phyloP scores from a whole-genome alignment of 1,140 invertebrate genomes.

The Latrodectus geometricus region DNA sequence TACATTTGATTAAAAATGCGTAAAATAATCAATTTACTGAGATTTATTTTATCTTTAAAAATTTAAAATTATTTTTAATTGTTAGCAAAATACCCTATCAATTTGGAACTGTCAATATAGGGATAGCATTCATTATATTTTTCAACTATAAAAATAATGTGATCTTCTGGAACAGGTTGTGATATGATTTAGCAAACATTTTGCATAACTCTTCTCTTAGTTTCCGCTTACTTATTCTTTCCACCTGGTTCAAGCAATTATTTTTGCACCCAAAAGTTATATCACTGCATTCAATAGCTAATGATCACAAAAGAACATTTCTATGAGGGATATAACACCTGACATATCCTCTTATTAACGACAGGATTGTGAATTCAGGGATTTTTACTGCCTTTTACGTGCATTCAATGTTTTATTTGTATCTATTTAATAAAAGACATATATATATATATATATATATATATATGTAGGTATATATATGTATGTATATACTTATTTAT shows the following conservation, averaged over 20 bases:
- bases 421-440: constrained; percentile 47
- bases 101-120: too few species aligned
- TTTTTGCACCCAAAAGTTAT: not conserved
- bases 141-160: not conserved
- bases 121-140: not conserved
- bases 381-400: constrained; percentile 41
- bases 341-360: constrained; percentile 12
- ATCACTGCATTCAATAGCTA: constrained; percentile 40
- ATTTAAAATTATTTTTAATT: too few species aligned
- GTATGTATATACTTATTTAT: too few species aligned
- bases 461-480: too few species aligned
- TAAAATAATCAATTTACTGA: too few species aligned
- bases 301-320: constrained; percentile 31
- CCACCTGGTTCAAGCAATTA: not conserved
- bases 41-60: too few species aligned
- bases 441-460: not conserved
- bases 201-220: not conserved
- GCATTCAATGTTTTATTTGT: constrained; percentile 19
- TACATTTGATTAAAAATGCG: too few species aligned
- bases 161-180: not conserved
- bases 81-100: too few species aligned
- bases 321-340: constrained; percentile 23
- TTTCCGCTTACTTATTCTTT: not conserved
- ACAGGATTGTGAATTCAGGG: constrained; percentile 40
- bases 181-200: not conserved